Evolutionary conservation across 1,140 invertebrate species (phyloP), one percentile per base, ranked within the genome.

Genomic region (Physella acuta): DNA sequence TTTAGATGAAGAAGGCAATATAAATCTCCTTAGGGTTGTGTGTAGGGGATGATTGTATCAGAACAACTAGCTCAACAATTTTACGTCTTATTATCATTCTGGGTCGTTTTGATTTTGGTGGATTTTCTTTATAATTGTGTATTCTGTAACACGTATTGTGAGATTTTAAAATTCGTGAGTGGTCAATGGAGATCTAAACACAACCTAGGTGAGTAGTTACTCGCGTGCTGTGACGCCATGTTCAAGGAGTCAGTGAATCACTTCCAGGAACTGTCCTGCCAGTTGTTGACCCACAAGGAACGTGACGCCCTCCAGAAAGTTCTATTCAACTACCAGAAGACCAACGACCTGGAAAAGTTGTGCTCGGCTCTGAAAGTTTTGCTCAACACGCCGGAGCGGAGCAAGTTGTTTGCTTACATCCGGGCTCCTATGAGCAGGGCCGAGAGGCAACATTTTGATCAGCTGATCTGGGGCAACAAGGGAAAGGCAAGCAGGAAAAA

Each of bases 341-440:
- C 52, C 34, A 44, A 72, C n/a, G 70, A 79, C 39, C 52, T 76
- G 1, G 17, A 52, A 1, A 4, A 56, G 14, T 67, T 77, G 33
- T 68, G 72, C 1, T 36, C 26, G 11, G 58, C 49, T 31, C 59
- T 75, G n/a, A 72, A 60, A 11, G 16, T 31, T 16, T 44, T 79
- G 14, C 65, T 76, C 30, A 51, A 70, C 24, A 72, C 76, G n/a
- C 71, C 73, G 1, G 68, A 55, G n/a, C 77, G 73, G 44, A 31
- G 44, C n/a, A 72, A 73, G 58, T 44, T 79, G 24, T 61, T 79
- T 17, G 65, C 72, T 44, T 65, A 75, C 30, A 74, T 79, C 16
- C 63, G 75, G 33, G 70, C 71, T 24, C 53, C 60, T 36, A 34
- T 73, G 34, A 16, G 44, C 30, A 55, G 11, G 26, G 1, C 14